Conservation (phyloP, 1,140 invertebrate genomes). For the Popillia japonica region DNA sequence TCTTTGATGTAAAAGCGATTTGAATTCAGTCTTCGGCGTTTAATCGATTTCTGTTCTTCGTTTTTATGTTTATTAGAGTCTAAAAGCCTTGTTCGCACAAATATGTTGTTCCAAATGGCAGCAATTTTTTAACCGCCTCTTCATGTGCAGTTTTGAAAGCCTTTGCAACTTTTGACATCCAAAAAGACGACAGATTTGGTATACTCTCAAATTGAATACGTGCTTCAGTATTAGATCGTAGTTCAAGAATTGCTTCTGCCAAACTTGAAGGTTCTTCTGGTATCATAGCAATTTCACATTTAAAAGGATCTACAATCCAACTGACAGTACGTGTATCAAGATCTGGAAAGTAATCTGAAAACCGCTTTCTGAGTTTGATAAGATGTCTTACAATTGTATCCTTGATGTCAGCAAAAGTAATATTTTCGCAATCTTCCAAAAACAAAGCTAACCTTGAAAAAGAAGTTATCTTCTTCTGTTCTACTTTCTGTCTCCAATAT, state of each 20-base stretch:
- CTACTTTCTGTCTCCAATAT: no score
- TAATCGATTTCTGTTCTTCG: constrained; percentile 43
- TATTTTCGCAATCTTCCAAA: constrained; percentile 45
- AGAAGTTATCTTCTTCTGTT: no score
- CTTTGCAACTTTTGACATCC: constrained; percentile 45
- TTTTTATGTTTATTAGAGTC: constrained; percentile 49
- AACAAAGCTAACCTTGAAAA: constrained; percentile 45
- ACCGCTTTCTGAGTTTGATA: constrained; percentile 43
- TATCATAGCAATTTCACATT: constrained; percentile 45
- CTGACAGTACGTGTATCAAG: constrained; percentile 45
- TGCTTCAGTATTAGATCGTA: no score
- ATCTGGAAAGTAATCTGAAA: constrained; percentile 45
- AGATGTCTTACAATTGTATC: constrained; percentile 43
- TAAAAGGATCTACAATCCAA: constrained; percentile 46
- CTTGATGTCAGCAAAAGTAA: constrained; percentile 44
- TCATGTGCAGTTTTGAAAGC: no score
- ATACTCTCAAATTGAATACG: no score
- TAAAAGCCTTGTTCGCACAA: constrained; percentile 43
- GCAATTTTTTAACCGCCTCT: constrained; percentile 47
- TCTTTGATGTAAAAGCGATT: constrained; percentile 41
- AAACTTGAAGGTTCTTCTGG: constrained; percentile 40
- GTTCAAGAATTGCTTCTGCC: constrained; percentile 23
- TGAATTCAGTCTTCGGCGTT: constrained; percentile 36
- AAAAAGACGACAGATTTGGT: no score
- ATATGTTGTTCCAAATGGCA: constrained; percentile 46